Evolutionary conservation across 2,113 vertebrate genomes (phyloP).

Genomic region (Tauraco erythrolophus): DNA sequence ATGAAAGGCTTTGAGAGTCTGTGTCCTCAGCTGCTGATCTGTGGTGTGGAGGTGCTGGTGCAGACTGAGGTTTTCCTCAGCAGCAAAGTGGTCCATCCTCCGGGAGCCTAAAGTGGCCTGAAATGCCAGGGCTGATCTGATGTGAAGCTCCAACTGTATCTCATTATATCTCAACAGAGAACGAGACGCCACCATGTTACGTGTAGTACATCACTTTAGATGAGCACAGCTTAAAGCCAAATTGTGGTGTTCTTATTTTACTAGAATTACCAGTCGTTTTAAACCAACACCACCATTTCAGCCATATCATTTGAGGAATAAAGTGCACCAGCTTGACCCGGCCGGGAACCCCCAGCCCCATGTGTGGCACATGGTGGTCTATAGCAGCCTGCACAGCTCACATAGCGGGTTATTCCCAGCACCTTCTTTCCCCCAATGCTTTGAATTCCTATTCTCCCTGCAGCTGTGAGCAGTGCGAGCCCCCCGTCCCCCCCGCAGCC

Average conservation of each 20-base stretch:
- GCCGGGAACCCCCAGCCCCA: background rate
- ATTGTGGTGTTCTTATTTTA: background rate
- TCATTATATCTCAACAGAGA: background rate
- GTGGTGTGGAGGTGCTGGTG: background rate
- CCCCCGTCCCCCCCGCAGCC: accelerated
- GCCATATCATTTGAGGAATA: background rate
- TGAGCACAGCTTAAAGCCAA: background rate
- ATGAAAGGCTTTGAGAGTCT: background rate
- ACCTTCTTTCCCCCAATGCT: background rate
- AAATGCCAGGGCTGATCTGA: background rate
- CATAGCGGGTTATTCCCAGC: background rate
- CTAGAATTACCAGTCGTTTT: background rate
- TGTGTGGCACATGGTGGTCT: accelerated
- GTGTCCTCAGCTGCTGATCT: background rate
- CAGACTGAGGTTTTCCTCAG: background rate
- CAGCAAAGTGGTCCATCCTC: background rate
- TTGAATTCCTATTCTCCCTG: background rate
- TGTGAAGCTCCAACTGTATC: accelerated
- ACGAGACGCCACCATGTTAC: background rate
- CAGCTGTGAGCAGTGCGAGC: background rate
- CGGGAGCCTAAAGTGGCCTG: background rate
- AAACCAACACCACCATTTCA: background rate
- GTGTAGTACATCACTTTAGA: background rate
- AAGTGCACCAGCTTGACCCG: background rate
- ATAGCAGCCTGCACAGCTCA: background rate